Evolutionary conservation across 2,797 vertebrate genomes (phyloP).

Genomic region (Pachyuromys duprasi): DNA sequence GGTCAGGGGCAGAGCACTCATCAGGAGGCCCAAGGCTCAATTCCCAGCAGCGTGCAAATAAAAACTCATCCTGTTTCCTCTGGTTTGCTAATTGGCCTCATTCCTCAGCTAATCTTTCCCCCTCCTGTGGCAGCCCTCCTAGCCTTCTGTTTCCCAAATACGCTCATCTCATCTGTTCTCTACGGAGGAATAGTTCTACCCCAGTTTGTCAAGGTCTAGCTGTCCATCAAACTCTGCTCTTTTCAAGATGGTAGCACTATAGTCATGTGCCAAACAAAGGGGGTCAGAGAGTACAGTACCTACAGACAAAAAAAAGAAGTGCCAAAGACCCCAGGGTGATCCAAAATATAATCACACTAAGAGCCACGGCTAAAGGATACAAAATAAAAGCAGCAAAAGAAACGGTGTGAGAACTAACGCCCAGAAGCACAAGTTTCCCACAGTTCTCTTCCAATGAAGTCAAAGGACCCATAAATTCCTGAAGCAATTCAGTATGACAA

Average conservation of each 20-base stretch:
- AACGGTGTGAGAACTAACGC: background rate
- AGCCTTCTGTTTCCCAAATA: background rate
- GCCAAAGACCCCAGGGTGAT: background rate
- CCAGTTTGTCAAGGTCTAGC: background rate
- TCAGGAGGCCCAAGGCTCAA: background rate
- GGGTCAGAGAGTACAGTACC: background rate
- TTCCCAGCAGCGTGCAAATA: background rate
- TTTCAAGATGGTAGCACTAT: background rate
- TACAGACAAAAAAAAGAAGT: background rate
- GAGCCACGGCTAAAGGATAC: background rate
- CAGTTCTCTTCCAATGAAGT: background rate
- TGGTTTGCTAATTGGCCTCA: background rate
- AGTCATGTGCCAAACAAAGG: background rate
- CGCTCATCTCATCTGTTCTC: background rate
- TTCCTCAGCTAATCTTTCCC: background rate
- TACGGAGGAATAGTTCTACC: background rate
- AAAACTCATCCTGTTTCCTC: background rate
- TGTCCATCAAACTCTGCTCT: background rate
- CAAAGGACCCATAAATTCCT: background rate
- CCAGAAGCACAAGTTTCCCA: background rate
- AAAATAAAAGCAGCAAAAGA: background rate
- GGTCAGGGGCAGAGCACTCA: background rate
- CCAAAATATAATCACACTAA: background rate
- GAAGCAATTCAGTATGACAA: background rate
- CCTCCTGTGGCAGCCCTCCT: background rate